These are phyloP conservation scores for Thinocorus orbignyianus DNA, from an alignment of 2,113 vertebrate genomes.

Conservation along the genomic window DNA sequence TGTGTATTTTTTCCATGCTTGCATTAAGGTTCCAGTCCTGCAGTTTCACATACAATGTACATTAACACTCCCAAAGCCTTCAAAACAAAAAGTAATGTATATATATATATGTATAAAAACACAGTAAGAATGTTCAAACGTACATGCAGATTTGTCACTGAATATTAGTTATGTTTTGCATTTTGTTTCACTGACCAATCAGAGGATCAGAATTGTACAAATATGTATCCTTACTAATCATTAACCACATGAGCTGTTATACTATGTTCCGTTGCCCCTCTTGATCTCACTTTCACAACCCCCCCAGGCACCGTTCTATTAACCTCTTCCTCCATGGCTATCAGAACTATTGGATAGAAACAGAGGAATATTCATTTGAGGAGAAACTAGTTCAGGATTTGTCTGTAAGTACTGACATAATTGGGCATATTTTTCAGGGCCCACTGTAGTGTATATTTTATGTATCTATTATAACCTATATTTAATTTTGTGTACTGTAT, in stretches of 20 bases:
- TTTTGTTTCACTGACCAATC: conserved; percentile 80
- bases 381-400: conserved; percentile 99
- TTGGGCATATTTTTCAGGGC: conserved; percentile 29
- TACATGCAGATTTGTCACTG: not conserved
- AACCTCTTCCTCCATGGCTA: conserved; percentile 99
- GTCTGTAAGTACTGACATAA: conserved; percentile 92
- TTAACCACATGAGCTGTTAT: conserved; percentile 78
- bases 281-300: conserved; percentile 88
- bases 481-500: conserved; percentile 1
- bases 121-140: not conserved
- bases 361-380: conserved; percentile 99
- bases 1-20: not conserved
- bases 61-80: not conserved
- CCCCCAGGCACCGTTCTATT: conserved; percentile 99
- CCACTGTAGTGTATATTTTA: conserved; percentile 26
- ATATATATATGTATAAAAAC: not conserved
- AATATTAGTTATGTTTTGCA: not conserved
- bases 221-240: conserved; percentile 85
- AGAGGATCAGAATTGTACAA: conserved; percentile 87
- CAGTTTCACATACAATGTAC: not conserved
- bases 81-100: not conserved
- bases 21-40: not conserved
- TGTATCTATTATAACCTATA: not conserved
- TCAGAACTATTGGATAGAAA: conserved; percentile 99
- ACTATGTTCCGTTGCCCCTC: conserved; percentile 75